A percentile compares a stretch with the other conserved stretches of the same genome.
Conservation (phyloP, 2,113 vertebrate species). For the Gymnogyps californianus region DNA sequence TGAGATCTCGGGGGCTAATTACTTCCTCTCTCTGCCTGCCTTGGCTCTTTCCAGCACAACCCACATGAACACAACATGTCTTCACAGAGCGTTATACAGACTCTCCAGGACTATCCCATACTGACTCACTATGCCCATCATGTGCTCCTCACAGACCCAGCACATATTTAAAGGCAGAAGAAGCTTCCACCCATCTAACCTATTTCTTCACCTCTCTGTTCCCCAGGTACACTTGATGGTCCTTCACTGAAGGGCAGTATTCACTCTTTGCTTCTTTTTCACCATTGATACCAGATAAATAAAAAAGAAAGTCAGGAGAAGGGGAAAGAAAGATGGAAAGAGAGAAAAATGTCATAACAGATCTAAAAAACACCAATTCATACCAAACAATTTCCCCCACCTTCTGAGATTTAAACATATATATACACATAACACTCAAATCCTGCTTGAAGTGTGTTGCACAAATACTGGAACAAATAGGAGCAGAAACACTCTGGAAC, state of each 20-base stretch:
- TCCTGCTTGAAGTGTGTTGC: background rate
- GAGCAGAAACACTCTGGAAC: background rate
- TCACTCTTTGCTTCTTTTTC: background rate
- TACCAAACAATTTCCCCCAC: background rate
- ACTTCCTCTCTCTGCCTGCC: background rate
- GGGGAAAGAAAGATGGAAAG: background rate
- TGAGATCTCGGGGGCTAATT: background rate
- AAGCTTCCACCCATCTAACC: background rate
- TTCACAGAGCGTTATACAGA: rapidly evolving
- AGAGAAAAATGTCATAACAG: background rate
- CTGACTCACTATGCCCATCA: background rate
- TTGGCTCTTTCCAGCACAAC: background rate
- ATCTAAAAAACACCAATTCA: background rate
- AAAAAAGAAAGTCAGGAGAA: background rate
- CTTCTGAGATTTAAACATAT: background rate
- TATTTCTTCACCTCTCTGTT: background rate
- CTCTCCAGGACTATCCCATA: background rate
- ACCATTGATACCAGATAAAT: background rate
- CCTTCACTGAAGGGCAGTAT: background rate
- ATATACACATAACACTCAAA: background rate
- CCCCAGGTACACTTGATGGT: background rate
- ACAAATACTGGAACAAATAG: background rate
- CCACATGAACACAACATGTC: background rate
- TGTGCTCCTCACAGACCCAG: background rate
- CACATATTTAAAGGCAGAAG: background rate